Conservation (phyloP, 2,797 vertebrate species). For the Eutrigla gurnardus region DNA sequence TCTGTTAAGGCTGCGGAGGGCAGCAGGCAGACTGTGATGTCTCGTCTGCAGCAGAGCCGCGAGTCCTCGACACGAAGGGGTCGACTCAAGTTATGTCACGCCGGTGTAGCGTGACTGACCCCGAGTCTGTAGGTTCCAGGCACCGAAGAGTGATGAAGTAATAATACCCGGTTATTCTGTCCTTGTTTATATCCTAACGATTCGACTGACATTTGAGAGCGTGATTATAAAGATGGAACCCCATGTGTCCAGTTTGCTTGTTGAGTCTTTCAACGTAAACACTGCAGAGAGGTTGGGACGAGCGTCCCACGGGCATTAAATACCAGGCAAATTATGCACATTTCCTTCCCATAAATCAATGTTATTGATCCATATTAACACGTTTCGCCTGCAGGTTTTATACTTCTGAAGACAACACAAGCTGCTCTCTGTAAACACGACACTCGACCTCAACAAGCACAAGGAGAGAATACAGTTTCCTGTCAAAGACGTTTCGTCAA, state of each 20-base stretch:
- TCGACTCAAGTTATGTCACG: slow-evolving; percentile 1
- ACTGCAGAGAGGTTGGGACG: not conserved
- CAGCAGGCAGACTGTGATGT: slow-evolving; percentile 21
- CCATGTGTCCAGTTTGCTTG: slow-evolving; percentile 16
- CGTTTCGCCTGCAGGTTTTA: slow-evolving; percentile 13
- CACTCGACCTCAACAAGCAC: slow-evolving; percentile 4
- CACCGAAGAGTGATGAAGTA: not conserved
- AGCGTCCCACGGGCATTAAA: slow-evolving; percentile 23
- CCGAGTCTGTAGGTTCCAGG: not conserved
- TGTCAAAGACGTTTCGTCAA: not conserved
- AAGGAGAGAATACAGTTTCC: not conserved
- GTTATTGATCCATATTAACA: slow-evolving; percentile 29
- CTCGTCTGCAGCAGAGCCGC: slow-evolving; percentile 15
- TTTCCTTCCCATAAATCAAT: slow-evolving; percentile 39
- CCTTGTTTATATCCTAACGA: not conserved
- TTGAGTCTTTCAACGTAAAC: slow-evolving; percentile 24
- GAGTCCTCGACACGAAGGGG: slow-evolving; percentile 2
- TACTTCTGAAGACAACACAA: not conserved
- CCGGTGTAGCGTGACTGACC: not conserved
- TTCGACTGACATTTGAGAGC: slow-evolving; percentile 49
- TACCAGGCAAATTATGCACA: slow-evolving; percentile 16
- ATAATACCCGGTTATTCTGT: not conserved
- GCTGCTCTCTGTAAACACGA: slow-evolving; percentile 15
- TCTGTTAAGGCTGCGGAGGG: slow-evolving; percentile 24
- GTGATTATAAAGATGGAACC: slow-evolving; percentile 24